phyloP scores from a whole-genome alignment of 2,797 vertebrate species.

The Dicrostonyx torquatus region DNA sequence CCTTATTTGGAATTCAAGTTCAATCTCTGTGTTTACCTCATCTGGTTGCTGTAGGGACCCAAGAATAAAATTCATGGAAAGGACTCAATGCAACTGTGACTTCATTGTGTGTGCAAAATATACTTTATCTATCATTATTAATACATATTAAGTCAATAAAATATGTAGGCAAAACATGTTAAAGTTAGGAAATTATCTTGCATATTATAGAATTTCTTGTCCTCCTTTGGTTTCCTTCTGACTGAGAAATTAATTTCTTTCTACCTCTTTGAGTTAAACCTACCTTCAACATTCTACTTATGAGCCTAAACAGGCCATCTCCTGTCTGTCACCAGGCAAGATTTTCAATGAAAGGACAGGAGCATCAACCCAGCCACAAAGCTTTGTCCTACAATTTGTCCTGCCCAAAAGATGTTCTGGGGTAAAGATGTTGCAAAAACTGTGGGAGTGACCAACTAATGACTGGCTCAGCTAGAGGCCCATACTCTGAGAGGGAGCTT shows the following conservation, averaged over 20 bases:
- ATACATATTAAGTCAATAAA: background rate
- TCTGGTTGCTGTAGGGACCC: background rate
- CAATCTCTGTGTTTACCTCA: background rate
- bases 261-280: constrained; percentile 18
- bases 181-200: background rate
- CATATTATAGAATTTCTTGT: background rate
- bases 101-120: background rate
- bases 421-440: background rate
- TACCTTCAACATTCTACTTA: background rate
- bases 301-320: background rate
- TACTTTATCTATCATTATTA: background rate
- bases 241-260: constrained; percentile 7
- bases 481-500: background rate
- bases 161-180: background rate
- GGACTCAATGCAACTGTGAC: background rate
- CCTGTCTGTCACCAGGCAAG: background rate
- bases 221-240: background rate
- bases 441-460: background rate
- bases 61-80: background rate
- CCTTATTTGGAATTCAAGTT: background rate
- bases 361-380: background rate
- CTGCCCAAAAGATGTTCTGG: background rate
- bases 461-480: background rate
- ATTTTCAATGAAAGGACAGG: background rate
- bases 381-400: background rate